Conservation (phyloP, 1,140 invertebrate species). For the Dolichoris vasculosae region DNA sequence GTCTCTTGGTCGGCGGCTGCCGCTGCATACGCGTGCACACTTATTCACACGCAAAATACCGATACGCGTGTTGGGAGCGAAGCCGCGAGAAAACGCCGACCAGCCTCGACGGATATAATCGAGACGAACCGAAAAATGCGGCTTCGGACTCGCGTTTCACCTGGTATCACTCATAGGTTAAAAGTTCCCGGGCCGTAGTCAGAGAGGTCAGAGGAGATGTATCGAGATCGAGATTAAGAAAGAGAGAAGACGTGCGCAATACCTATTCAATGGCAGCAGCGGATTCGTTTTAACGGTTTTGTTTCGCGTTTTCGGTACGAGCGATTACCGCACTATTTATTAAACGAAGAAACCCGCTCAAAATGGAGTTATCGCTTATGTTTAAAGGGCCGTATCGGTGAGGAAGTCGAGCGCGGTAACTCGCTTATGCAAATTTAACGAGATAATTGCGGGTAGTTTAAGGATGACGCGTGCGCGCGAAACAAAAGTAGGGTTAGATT, state of each 20-base stretch:
- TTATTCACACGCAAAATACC: not conserved
- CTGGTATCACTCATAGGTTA: not conserved
- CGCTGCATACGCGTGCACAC: slow-evolving; percentile 13
- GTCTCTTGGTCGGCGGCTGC: not conserved
- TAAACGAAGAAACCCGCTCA: no score
- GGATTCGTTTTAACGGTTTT: not conserved
- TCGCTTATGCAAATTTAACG: not conserved
- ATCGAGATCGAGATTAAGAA: not conserved
- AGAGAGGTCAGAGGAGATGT: not conserved
- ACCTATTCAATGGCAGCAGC: not conserved
- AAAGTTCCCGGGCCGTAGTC: not conserved
- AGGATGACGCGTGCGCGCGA: not conserved
- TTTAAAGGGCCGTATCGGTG: not conserved
- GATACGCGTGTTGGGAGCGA: not conserved
- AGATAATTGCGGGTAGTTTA: not conserved
- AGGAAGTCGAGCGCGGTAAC: not conserved
- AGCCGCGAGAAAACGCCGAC: slow-evolving; percentile 10
- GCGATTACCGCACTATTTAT: not conserved
- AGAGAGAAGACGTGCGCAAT: not conserved
- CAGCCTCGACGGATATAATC: not conserved
- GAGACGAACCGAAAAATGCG: not conserved
- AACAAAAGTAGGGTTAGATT: slow-evolving; percentile 46
- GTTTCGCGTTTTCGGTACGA: not conserved
- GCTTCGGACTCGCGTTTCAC: not conserved
- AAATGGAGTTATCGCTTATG: not conserved